Evolutionary conservation across 2,113 vertebrate genomes (phyloP).

Genomic region (Urocynchramus pylzowi): DNA sequence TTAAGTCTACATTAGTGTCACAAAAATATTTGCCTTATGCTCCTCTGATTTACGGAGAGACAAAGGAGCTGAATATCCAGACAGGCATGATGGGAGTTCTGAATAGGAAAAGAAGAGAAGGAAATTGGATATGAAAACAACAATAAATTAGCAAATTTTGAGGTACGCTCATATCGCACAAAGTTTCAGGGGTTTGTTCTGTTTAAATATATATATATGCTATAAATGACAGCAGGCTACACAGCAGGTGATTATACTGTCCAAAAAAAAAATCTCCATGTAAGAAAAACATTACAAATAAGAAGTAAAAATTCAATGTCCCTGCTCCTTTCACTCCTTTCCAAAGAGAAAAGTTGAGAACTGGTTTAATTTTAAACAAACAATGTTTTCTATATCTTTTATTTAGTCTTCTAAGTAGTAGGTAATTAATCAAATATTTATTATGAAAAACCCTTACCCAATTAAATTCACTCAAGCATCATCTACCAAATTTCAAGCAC

Average conservation of each 20-base stretch:
- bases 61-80: neutral
- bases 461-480: neutral
- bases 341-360: neutral
- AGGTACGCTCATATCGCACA: accelerated
- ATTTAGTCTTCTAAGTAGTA: neutral
- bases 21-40: neutral
- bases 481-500: neutral
- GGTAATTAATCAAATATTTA: neutral
- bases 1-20: neutral
- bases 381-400: neutral
- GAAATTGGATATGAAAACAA: neutral
- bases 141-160: neutral
- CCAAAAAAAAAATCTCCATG: neutral
- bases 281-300: neutral
- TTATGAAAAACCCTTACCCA: accelerated
- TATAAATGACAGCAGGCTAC: neutral
- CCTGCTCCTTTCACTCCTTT: neutral
- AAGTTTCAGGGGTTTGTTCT: neutral
- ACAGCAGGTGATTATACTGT: neutral
- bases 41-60: neutral
- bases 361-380: neutral
- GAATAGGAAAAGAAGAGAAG: neutral
- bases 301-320: neutral
- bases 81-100: neutral
- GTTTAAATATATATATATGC: neutral